Percentiles rank a stretch among this genome's conserved stretches.
Evolutionary conservation across 2,113 vertebrate species (phyloP).

Genomic region (Gallinago media): DNA sequence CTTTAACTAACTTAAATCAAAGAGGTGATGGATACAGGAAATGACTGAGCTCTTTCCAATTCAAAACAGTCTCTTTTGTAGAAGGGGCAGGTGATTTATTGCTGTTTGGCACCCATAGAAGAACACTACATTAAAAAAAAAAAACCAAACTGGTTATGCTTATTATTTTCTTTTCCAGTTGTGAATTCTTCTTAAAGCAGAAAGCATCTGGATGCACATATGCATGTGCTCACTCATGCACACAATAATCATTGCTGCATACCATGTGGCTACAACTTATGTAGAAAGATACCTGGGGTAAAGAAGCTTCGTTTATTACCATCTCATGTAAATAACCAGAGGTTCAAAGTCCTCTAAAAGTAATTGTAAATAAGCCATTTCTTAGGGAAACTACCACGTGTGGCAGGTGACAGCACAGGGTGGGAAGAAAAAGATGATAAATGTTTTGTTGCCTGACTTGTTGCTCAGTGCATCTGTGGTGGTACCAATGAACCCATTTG

Average conservation of each 20-base stretch:
- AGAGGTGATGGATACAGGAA: neutral
- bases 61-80: neutral
- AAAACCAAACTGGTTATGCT: neutral
- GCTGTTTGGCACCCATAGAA: neutral
- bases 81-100: neutral
- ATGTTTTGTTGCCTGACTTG: neutral
- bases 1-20: neutral
- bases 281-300: neutral
- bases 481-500: neutral
- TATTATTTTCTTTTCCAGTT: neutral
- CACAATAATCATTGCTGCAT: neutral
- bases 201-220: neutral
- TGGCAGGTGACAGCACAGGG: neutral
- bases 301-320: neutral
- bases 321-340: neutral
- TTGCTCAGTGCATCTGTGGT: neutral
- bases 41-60: neutral
- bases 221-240: neutral
- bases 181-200: neutral
- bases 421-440: neutral
- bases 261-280: neutral
- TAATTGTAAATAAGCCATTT: neutral
- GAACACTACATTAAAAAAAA: neutral
- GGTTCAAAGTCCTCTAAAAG: neutral
- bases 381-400: neutral